A percentile compares a stretch with the other conserved stretches of the same genome.
phyloP scores from a whole-genome alignment of 2,113 vertebrate species.

The Eclectus roratus region DNA sequence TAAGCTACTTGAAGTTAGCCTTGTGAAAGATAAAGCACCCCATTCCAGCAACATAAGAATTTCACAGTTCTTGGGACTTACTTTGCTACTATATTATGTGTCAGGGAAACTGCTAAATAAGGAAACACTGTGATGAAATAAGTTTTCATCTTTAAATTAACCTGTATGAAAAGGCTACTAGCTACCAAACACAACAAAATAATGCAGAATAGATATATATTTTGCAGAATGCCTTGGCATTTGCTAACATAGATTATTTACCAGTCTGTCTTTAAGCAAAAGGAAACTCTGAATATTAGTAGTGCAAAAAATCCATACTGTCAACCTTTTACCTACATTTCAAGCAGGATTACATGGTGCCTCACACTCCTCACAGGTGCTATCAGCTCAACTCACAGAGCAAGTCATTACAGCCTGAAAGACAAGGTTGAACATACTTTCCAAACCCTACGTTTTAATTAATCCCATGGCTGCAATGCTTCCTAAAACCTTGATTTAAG shows the following conservation, averaged over 20 bases:
- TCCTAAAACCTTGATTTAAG: not conserved
- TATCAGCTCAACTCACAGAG: slow-evolving; percentile 18
- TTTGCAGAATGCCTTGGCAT: not conserved
- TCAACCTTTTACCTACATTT: slow-evolving; percentile 53
- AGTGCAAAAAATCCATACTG: not conserved
- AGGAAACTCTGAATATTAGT: not conserved
- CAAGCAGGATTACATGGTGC: not conserved
- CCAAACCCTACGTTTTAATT: slow-evolving; percentile 7
- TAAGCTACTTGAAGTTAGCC: slow-evolving; percentile 1
- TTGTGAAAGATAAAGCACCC: not conserved
- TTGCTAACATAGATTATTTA: not conserved
- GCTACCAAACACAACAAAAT: not conserved
- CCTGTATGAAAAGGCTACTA: not conserved
- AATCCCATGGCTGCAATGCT: not conserved
- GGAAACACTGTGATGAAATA: not conserved
- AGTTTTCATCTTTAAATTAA: not conserved
- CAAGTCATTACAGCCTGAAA: slow-evolving; percentile 7
- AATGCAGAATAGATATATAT: not conserved
- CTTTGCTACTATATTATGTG: not conserved
- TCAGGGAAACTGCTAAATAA: not conserved
- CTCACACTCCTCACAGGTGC: not conserved
- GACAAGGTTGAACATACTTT: slow-evolving; percentile 7
- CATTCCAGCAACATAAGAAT: not conserved
- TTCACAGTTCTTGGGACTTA: not conserved
- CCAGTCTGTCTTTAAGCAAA: not conserved